These are phyloP conservation scores for Strongylocentrotus purpuratus DNA, from an alignment of 35 echinoderm and acorn worm species.

Conservation along the genomic window DNA sequence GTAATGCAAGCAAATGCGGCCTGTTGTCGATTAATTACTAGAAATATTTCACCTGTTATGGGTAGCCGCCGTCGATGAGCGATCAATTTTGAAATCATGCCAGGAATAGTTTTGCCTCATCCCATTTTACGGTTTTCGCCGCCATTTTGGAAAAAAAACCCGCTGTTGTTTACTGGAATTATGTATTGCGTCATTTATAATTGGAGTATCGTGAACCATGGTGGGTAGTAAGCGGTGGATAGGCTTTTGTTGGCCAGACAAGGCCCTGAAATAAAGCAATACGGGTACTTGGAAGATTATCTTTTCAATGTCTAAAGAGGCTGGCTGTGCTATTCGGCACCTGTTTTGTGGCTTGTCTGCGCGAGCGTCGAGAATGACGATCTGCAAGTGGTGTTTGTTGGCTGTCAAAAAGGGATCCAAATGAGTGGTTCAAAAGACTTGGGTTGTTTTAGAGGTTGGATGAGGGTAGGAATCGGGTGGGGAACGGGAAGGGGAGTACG, in stretches of 20 bases:
- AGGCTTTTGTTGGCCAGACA: not conserved
- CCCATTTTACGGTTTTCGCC: not conserved
- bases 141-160: not conserved
- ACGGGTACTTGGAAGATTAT: not conserved
- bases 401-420: not conserved
- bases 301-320: not conserved
- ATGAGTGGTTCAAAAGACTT: not conserved
- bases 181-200: conserved; percentile 22
- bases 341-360: not conserved
- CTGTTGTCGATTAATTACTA: conserved; percentile 39
- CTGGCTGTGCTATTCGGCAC: not conserved
- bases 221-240: not conserved
- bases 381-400: not conserved
- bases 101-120: not conserved
- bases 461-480: not conserved
- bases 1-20: not conserved
- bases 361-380: not conserved
- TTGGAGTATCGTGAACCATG: not conserved
- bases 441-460: not conserved
- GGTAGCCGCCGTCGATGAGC: not conserved
- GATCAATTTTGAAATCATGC: conserved; percentile 4
- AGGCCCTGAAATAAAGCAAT: not conserved
- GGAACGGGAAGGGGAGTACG: not conserved
- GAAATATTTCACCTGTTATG: conserved; percentile 28
- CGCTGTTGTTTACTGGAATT: not conserved